Conservation (phyloP, 2,797 vertebrate genomes). For the Rhinatrema bivittatum region DNA sequence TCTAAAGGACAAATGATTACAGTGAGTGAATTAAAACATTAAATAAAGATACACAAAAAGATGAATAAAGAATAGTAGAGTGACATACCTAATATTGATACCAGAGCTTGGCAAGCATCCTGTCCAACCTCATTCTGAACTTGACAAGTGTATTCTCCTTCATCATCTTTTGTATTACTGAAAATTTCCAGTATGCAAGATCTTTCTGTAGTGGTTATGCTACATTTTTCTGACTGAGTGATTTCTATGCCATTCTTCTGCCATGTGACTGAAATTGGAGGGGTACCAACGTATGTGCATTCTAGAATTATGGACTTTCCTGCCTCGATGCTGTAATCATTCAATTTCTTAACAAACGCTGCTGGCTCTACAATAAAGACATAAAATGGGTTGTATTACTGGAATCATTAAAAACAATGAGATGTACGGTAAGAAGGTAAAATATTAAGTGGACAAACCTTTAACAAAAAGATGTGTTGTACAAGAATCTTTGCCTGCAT, state of each 20-base stretch:
- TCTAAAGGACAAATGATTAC: slow-evolving; percentile 50
- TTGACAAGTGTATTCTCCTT: slow-evolving; percentile 71
- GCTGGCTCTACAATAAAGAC: slow-evolving; percentile 67
- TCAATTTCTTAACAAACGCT: slow-evolving; percentile 75
- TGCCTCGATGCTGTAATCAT: slow-evolving; percentile 71
- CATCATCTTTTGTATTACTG: slow-evolving; percentile 65
- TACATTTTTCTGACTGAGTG: slow-evolving; percentile 74
- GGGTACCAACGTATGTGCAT: slow-evolving; percentile 70
- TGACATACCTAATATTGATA: slow-evolving; percentile 75
- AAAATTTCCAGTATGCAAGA: slow-evolving; percentile 81
- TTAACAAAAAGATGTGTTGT: slow-evolving; percentile 70
- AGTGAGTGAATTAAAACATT: neutral
- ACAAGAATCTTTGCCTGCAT: slow-evolving; percentile 72
- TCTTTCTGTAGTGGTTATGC: slow-evolving; percentile 75
- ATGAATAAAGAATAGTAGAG: neutral
- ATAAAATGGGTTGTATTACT: slow-evolving; percentile 1
- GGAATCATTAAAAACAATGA: too few species aligned
- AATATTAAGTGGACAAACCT: slow-evolving; percentile 56
- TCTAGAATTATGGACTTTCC: slow-evolving; percentile 72
- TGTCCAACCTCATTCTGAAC: slow-evolving; percentile 76
- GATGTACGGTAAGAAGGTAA: neutral
- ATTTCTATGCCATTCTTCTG: slow-evolving; percentile 73
- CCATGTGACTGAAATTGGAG: slow-evolving; percentile 76
- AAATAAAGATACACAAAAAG: neutral
- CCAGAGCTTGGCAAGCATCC: slow-evolving; percentile 66